Base-by-base conservation (phyloP, 64 coral and sea anemone genomes). In the Actinia equina region DNA sequence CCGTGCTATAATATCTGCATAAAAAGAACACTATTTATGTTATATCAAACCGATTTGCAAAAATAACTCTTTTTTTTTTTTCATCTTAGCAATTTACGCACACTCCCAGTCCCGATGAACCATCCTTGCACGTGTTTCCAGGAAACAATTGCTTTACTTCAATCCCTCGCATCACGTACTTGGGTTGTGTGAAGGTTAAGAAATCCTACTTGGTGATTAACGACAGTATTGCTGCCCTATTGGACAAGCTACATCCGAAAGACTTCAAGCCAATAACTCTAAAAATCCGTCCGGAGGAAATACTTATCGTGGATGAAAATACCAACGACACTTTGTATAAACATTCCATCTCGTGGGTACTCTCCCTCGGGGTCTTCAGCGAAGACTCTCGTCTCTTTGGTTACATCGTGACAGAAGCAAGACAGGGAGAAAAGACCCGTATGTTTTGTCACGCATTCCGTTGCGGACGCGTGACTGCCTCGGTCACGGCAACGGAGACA, bases 401-500 rank as follows among this genome's bases (percentile, higher is more conserved):
- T 17, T 98, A 94, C 83, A 94, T 98, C 19, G 93, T 94, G 58
- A 82, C 93, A 27, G 90, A 98, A 77, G 96, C 96, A 20, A 87
- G 87, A 37, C 96, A 98, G 82, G 96, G 95, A 10, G 90, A 94
- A 85, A 98, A 94, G 74, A 94, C 96, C 51, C 46, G 85, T 58
- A 94, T 94, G 90, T 92, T 79, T 18, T 98, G 96, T 94, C 93
- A 98, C 90, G 96, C 90, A n/a, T 98, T 98, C 79, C 92, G 96
- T 2, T 98, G 96, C 74, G 86, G 93, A 45, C 96, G 96, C 44
- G 86, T 94, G 44, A 92, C 89, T n/a, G 85, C 86, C 62, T 89
- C 92, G 3, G 93, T 91, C 16, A 86, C 93, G 67, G 93, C 89
- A 80, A 89, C 88, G 3, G 96, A 98, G 78, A 86, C 93, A 8